Conservation (phyloP, 1,140 invertebrate genomes). For the Zaprionus gabonicus region DNA sequence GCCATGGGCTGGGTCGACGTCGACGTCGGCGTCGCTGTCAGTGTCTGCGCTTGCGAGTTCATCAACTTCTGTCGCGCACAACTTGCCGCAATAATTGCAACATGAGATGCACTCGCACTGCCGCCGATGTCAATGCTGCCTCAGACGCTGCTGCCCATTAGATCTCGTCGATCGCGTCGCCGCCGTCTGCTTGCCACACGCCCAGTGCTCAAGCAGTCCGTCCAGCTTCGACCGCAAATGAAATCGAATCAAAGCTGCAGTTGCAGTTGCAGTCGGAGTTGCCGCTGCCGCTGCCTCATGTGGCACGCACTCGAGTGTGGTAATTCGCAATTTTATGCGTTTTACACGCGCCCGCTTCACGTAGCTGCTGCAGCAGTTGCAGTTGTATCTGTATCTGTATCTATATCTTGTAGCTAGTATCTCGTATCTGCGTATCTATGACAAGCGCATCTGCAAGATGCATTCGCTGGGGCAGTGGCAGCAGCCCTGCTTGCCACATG, state of each 20-base stretch:
- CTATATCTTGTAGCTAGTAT: conserved; percentile 11
- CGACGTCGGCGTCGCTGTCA: not conserved
- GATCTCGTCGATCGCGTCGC: conserved; percentile 30
- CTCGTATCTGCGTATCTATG: conserved; percentile 46
- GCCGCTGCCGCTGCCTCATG: conserved; percentile 43
- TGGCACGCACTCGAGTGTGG: conserved; percentile 62
- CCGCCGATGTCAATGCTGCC: conserved; percentile 59
- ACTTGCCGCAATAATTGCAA: conserved; percentile 76
- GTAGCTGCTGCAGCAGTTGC: conserved; percentile 18
- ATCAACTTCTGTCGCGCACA: conserved; percentile 62
- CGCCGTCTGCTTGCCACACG: conserved; percentile 77
- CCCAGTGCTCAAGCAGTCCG: conserved; percentile 45
- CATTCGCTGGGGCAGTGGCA: conserved; percentile 25
- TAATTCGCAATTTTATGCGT: conserved; percentile 80
- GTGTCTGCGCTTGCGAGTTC: conserved; percentile 54
- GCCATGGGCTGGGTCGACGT: not conserved
- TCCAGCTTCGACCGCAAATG: conserved; percentile 58
- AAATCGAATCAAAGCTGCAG: conserved; percentile 74
- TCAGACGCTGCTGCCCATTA: conserved; percentile 65
- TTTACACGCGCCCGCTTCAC: conserved; percentile 56
- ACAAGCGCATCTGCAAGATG: conserved; percentile 43
- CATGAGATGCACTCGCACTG: conserved; percentile 57
- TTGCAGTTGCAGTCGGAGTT: conserved; percentile 39
- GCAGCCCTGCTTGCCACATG: conserved; percentile 38
- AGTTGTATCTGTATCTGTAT: conserved; percentile 40